Evolutionary conservation across 2,888 invertebrate genomes (phyloP), one percentile per base, ranked within the genome.

Genomic region (Gibbula magus): DNA sequence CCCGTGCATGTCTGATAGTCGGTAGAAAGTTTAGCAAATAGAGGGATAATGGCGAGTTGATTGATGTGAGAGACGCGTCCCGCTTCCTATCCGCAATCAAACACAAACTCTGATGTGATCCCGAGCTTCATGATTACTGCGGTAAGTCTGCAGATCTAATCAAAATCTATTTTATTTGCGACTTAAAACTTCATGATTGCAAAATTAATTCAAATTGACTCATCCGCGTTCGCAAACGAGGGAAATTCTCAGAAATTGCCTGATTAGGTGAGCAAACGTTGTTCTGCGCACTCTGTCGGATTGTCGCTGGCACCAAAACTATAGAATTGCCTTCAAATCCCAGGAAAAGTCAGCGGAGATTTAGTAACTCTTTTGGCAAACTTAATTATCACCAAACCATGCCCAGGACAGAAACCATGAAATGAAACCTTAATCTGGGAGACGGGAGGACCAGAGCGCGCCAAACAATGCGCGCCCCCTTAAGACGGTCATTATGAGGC

Each of bases 341-440:
- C 35, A 39, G 29, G 70, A 70, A 75, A 75, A 75, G 75, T 75
- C 75, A 54, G 75, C 54, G 20, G 75, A 79, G 73, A 79, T 79
- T 79, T 75, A 39, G 66, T 79, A 74, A 70, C 75, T 75, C 79
- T 79, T 67, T 75, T 75, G 75, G 74, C 45, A 79, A 79, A 79
- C 79, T 75, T 79, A 79, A 79, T 79, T 79, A 75, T 75, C 75
- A 32, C 52, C 79, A 51, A 75, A 78, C 35, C 74, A 75, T 75
- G 56, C 39, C 22, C 52, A 45, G 75, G 66, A 75, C 45, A 51
- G 75, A 66, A 75, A 75, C 66, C 66, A 29, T 53, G 51, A 79
- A 79, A 75, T 79, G 74, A 79, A 79, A 75, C 51, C 74, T 56
- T 75, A 79, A 79, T 79, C 79, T 51, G 45, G 18, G 32, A 56